phyloP scores from a whole-genome alignment of 2,113 vertebrate genomes.

The Amphiprion percula region DNA sequence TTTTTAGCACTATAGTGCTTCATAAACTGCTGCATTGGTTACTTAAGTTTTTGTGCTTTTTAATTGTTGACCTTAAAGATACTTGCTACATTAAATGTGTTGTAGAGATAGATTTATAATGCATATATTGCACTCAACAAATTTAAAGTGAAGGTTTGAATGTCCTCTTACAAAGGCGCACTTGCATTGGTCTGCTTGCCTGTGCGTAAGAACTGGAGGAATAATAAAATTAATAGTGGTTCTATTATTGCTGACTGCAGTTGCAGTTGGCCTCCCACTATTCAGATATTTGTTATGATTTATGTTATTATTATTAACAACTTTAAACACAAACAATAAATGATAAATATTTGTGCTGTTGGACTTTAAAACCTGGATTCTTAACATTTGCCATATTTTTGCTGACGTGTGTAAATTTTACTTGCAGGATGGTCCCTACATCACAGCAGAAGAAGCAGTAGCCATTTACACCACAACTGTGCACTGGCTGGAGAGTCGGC shows the following conservation, averaged over 20 bases:
- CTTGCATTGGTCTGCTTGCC: constrained; percentile 71
- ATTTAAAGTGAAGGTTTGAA: not conserved
- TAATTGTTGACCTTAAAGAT: not conserved
- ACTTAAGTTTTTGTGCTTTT: not conserved
- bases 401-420: constrained; percentile 23
- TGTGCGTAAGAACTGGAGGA: constrained; percentile 75
- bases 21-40: too few relatives aligned
- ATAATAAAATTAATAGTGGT: constrained; percentile 65
- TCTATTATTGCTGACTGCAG: constrained; percentile 40
- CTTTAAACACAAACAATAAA: not conserved
- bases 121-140: not conserved
- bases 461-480: constrained; percentile 99
- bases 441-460: constrained; percentile 98
- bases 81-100: too few relatives aligned
- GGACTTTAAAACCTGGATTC: not conserved
- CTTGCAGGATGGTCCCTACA: constrained; percentile 96
- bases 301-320: not conserved
- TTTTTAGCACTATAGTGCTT: too few relatives aligned
- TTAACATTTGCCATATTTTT: not conserved
- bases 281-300: constrained; percentile 45
- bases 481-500: constrained; percentile 98
- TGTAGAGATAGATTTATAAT: too few relatives aligned
- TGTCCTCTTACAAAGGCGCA: constrained; percentile 71
- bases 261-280: constrained; percentile 31
- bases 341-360: not conserved